phyloP scores from a whole-genome alignment of 2,888 invertebrate genomes.

The Eupithecia subfuscata region DNA sequence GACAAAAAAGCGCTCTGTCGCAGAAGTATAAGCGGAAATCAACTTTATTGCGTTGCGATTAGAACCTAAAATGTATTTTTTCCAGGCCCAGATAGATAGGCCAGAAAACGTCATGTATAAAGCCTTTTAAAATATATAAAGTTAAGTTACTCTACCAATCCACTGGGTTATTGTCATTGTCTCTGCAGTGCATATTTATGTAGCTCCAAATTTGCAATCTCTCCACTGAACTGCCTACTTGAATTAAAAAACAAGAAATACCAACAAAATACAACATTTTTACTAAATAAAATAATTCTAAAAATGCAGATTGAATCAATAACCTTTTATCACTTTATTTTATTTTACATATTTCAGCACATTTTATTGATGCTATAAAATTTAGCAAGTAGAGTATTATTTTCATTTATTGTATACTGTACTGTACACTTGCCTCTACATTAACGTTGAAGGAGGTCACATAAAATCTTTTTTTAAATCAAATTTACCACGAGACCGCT shows the following conservation, averaged over 20 bases:
- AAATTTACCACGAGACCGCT: too few relatives aligned
- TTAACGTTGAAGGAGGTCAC: too few relatives aligned
- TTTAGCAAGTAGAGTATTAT: neutral
- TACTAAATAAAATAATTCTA: conserved; percentile 1
- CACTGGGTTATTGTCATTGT: conserved; percentile 59
- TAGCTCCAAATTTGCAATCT: conserved; percentile 50
- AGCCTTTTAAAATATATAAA: too few relatives aligned
- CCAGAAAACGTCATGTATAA: too few relatives aligned
- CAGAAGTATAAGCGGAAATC: too few relatives aligned
- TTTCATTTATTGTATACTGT: neutral
- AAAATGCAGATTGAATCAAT: neutral
- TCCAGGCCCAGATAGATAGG: too few relatives aligned
- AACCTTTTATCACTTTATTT: conserved; percentile 4
- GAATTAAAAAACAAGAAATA: conserved; percentile 34
- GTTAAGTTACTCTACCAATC: conserved; percentile 57
- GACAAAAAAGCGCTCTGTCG: too few relatives aligned
- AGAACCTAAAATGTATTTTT: too few relatives aligned
- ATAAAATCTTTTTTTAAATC: too few relatives aligned
- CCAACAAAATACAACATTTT: conserved; percentile 27
- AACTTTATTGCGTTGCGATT: too few relatives aligned
- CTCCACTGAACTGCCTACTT: conserved; percentile 29
- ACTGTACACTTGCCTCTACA: neutral
- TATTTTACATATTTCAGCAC: neutral
- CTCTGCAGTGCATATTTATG: conserved; percentile 60
- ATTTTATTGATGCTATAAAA: neutral